These are phyloP conservation scores for Poecilia gillii DNA, from an alignment of 2,797 vertebrate species.

Conservation along the genomic window DNA sequence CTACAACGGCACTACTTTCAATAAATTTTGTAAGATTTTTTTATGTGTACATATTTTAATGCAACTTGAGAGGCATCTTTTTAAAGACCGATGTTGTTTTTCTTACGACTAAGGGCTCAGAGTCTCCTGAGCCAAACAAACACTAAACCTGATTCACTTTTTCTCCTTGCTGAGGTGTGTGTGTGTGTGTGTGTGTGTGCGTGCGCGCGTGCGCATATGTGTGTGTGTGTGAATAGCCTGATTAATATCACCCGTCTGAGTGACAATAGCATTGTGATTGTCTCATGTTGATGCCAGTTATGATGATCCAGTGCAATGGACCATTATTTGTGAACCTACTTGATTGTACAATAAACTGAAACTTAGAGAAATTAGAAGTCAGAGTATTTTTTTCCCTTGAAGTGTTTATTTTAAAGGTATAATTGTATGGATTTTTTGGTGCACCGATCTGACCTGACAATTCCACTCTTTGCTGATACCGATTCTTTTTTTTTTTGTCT, in stretches of 20 bases:
- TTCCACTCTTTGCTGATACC: not conserved
- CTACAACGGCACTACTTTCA: slow-evolving; percentile 58
- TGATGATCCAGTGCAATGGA: slow-evolving; percentile 52
- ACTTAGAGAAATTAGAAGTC: slow-evolving; percentile 50
- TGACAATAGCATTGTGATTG: slow-evolving; percentile 64
- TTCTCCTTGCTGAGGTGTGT: slow-evolving; percentile 60
- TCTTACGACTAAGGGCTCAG: slow-evolving; percentile 50
- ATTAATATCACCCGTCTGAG: slow-evolving; percentile 39
- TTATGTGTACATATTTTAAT: slow-evolving; percentile 77
- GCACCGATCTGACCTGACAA: not conserved
- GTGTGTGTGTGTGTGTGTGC: not conserved
- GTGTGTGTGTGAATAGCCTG: not conserved
- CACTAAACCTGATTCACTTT: slow-evolving; percentile 31
- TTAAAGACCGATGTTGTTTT: slow-evolving; percentile 56
- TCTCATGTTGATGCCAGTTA: slow-evolving; percentile 59
- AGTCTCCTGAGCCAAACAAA: slow-evolving; percentile 35
- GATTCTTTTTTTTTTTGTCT: too few relatives aligned
- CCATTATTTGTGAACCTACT: slow-evolving; percentile 59
- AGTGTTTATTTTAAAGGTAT: not conserved
- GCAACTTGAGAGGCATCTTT: slow-evolving; percentile 66
- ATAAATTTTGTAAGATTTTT: slow-evolving; percentile 75
- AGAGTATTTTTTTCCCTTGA: not conserved
- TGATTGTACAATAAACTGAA: slow-evolving; percentile 76
- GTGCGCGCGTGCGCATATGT: too few relatives aligned
- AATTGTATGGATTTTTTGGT: not conserved